These are phyloP conservation scores for Sinocyclocheilus maitianheensis DNA, from an alignment of 2,113 vertebrate genomes.

Conservation along the genomic window DNA sequence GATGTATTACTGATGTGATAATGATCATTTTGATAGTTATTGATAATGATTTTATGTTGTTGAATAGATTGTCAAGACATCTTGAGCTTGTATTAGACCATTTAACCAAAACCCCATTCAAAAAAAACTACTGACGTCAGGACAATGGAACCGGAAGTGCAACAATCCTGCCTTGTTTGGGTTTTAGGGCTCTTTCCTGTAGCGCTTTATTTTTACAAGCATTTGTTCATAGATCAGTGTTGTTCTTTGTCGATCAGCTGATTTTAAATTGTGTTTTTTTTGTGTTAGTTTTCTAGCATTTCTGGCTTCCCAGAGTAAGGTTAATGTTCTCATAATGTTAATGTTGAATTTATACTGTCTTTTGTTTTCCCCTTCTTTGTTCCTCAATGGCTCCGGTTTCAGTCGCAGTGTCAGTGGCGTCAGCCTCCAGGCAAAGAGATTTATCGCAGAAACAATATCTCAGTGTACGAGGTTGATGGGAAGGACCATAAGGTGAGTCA, in stretches of 20 bases:
- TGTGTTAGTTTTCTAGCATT: neutral
- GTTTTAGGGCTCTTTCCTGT: neutral
- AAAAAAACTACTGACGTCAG: neutral
- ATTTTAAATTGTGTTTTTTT: neutral
- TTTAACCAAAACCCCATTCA: neutral
- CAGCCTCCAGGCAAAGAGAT: constrained; percentile 92
- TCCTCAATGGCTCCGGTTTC: constrained; percentile 21
- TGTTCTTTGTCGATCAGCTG: neutral
- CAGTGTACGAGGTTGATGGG: constrained; percentile 90
- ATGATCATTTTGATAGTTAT: too few species aligned
- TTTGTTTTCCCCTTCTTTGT: neutral
- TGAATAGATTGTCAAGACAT: too few species aligned
- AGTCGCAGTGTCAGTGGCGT: constrained; percentile 91
- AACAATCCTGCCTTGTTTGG: neutral
- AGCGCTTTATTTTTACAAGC: neutral
- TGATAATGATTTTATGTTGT: too few species aligned
- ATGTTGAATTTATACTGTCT: neutral
- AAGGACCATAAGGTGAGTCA: constrained; percentile 88
- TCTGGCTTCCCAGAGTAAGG: neutral
- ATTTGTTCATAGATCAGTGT: neutral
- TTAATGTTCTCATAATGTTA: too few species aligned
- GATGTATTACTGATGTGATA: too few species aligned
- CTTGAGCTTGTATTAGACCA: too few species aligned
- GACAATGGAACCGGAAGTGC: neutral
- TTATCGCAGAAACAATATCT: constrained; percentile 90